Evolutionary conservation across 2,888 invertebrate species (phyloP).

Genomic region (Hypomecis atomaria): DNA sequence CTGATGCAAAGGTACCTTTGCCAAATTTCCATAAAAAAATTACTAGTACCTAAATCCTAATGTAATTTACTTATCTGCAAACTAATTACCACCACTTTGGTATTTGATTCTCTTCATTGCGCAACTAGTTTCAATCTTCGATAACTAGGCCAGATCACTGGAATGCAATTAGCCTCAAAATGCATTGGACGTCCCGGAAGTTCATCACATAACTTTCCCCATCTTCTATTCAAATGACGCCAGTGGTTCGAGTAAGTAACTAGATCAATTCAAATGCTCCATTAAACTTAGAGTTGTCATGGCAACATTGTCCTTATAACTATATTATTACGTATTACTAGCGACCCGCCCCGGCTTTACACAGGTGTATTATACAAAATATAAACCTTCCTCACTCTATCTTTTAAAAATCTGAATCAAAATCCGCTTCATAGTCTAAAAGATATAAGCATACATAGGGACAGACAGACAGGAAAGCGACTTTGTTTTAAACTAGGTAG

Average conservation of each 20-base stretch:
- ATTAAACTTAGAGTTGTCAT: slow-evolving; percentile 15
- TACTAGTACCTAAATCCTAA: too few species aligned
- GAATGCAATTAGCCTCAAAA: slow-evolving; percentile 20
- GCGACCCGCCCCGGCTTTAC: too few species aligned
- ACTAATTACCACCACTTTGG: not conserved
- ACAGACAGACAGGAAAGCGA: too few species aligned
- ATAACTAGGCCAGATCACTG: not conserved
- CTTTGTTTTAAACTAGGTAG: too few species aligned
- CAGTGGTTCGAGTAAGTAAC: slow-evolving; percentile 15
- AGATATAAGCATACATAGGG: too few species aligned
- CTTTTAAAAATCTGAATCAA: too few species aligned
- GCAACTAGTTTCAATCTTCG: not conserved
- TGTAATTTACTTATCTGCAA: not conserved
- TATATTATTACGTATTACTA: not conserved
- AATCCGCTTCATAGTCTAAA: too few species aligned
- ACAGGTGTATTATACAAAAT: too few species aligned
- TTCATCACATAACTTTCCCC: slow-evolving; percentile 21
- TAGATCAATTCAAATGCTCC: slow-evolving; percentile 16
- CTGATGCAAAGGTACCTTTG: too few species aligned
- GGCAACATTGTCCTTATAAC: slow-evolving; percentile 7
- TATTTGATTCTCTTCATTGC: not conserved
- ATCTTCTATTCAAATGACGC: slow-evolving; percentile 25
- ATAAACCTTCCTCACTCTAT: too few species aligned
- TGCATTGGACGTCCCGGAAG: slow-evolving; percentile 13
- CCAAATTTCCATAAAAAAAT: too few species aligned